phyloP scores from a whole-genome alignment of 92 coral and sea anemone genomes.

The Epizoanthus illoricatus region DNA sequence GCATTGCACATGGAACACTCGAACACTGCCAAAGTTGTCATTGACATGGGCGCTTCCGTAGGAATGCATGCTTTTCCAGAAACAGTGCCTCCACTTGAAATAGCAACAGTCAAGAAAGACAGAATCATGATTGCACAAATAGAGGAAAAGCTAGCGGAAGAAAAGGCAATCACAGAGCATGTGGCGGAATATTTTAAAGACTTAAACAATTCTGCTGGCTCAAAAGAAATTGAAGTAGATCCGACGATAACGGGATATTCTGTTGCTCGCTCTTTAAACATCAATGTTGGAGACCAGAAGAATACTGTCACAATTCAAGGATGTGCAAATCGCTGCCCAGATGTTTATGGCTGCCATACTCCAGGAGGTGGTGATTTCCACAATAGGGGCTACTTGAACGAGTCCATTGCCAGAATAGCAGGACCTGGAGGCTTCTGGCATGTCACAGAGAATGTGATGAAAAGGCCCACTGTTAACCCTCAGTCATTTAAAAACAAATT shows the following conservation, averaged over 20 bases:
- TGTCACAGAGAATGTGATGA: conserved; percentile 20
- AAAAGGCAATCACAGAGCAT: not conserved
- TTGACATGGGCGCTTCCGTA: conserved; percentile 30
- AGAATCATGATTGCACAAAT: not conserved
- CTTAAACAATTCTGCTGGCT: too few relatives aligned
- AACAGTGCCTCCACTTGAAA: conserved; percentile 27
- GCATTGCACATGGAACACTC: conserved; percentile 10
- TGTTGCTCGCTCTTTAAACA: conserved; percentile 20
- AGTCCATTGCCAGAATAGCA: conserved; percentile 39
- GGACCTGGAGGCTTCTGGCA: conserved; percentile 46
- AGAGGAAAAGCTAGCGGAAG: not conserved
- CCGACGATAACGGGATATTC: too few relatives aligned
- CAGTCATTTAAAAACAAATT: conserved; percentile 32
- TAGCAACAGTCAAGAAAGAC: conserved; percentile 16
- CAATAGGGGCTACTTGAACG: conserved; percentile 28
- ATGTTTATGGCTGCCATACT: conserved; percentile 38
- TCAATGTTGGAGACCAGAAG: conserved; percentile 43
- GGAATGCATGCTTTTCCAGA: not conserved
- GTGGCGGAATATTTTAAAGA: not conserved
- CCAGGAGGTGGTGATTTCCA: conserved; percentile 43
- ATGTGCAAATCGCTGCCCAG: conserved; percentile 33
- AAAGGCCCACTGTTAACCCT: conserved; percentile 40
- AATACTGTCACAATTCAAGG: conserved; percentile 39
- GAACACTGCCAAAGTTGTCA: not conserved
- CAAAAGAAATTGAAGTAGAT: too few relatives aligned